Conservation (phyloP, 2,888 invertebrate genomes). For the Scaptomyza parva region DNA sequence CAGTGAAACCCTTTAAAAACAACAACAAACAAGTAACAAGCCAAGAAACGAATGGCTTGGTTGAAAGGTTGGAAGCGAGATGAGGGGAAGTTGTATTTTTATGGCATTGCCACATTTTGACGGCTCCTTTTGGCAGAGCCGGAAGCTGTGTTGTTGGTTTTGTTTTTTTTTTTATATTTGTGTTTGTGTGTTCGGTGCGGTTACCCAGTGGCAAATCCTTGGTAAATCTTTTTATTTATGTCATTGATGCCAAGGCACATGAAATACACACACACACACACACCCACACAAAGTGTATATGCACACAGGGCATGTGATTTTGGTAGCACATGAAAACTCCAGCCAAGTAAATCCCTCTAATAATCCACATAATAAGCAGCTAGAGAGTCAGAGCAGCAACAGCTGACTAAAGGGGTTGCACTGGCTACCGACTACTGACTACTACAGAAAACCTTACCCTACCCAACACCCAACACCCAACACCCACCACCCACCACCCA, state of each 20-base stretch:
- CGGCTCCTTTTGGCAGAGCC: constrained; percentile 61
- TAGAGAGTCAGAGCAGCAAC: constrained; percentile 48
- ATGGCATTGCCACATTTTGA: constrained; percentile 65
- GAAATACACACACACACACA: constrained; percentile 32
- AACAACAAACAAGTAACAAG: constrained; percentile 23
- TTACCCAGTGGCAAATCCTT: constrained; percentile 79
- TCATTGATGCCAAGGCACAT: constrained; percentile 67
- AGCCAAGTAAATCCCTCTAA: constrained; percentile 79
- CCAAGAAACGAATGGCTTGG: not conserved
- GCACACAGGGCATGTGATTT: constrained; percentile 45
- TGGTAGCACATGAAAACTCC: constrained; percentile 62
- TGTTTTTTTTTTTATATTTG: constrained; percentile 8
- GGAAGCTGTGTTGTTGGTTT: constrained; percentile 43
- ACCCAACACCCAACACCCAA: not conserved
- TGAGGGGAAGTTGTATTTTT: constrained; percentile 40
- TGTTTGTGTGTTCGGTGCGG: constrained; percentile 44
- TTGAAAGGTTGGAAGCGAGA: no score
- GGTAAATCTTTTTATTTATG: constrained; percentile 83
- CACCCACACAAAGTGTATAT: constrained; percentile 26
- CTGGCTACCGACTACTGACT: constrained; percentile 24
- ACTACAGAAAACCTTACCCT: constrained; percentile 1
- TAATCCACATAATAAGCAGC: constrained; percentile 79
- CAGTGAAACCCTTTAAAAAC: constrained; percentile 38
- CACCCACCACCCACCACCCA: not conserved
- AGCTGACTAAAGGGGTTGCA: constrained; percentile 74